phyloP scores from a whole-genome alignment of 1,140 invertebrate genomes.

The Drosophila sucinea region DNA sequence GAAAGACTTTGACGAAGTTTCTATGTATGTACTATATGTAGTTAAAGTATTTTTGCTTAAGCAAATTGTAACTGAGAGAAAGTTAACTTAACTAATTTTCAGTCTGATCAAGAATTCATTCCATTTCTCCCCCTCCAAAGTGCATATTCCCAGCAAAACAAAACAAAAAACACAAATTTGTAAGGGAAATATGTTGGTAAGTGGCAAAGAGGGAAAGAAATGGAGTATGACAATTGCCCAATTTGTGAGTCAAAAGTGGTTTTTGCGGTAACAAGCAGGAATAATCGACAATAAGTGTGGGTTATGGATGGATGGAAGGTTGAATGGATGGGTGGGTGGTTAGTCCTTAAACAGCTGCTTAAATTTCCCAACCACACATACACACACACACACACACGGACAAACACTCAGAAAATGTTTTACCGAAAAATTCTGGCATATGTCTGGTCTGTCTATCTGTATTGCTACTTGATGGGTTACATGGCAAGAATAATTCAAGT shows the following conservation, averaged over 20 bases:
- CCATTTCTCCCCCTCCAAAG: background rate
- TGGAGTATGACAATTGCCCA: constrained; percentile 45
- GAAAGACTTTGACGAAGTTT: background rate
- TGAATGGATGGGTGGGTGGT: constrained; percentile 7
- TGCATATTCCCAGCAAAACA: too few relatives aligned
- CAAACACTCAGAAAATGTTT: background rate
- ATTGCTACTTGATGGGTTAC: constrained; percentile 9
- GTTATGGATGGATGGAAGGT: constrained; percentile 18
- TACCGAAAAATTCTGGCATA: constrained; percentile 62
- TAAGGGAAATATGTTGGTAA: background rate
- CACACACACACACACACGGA: background rate
- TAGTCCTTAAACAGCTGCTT: constrained; percentile 62
- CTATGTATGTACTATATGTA: background rate
- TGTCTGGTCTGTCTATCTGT: constrained; percentile 23
- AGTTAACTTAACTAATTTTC: background rate
- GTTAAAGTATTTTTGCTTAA: too few relatives aligned
- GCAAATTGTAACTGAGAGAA: too few relatives aligned
- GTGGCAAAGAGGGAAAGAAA: background rate
- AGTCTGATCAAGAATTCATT: background rate
- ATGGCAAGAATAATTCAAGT: constrained; percentile 39
- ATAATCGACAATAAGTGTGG: constrained; percentile 39
- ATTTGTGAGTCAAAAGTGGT: constrained; percentile 51
- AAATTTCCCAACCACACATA: constrained; percentile 51
- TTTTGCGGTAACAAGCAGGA: constrained; percentile 39
- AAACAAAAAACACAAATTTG: background rate